Evolutionary conservation across 2,888 invertebrate species (phyloP).

Genomic region (Drosophila borborema): DNA sequence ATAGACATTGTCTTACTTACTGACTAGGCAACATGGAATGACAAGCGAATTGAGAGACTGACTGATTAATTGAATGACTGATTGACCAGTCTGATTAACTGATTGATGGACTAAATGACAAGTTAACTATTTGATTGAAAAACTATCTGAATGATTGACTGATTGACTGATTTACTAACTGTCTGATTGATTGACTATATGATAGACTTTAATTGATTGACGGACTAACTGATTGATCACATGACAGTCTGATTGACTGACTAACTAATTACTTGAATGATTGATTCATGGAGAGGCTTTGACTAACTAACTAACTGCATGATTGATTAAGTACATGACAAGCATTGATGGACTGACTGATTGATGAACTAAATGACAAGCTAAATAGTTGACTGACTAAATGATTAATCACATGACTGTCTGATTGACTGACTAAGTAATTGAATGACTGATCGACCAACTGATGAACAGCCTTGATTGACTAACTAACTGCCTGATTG

Average conservation of each 20-base stretch:
- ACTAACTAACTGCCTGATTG: constrained; percentile 1
- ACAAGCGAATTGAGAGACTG: too few relatives aligned
- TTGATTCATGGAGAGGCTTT: neutral
- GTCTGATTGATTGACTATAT: neutral
- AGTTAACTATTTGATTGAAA: neutral
- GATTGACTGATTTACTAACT: neutral
- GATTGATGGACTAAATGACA: constrained; percentile 1
- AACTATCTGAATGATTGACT: constrained; percentile 1
- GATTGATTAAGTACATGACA: too few relatives aligned
- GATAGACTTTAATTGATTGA: neutral
- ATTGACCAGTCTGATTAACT: neutral
- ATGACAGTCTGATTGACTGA: neutral
- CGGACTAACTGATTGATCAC: neutral
- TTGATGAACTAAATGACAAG: neutral
- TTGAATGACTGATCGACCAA: neutral
- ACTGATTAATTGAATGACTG: neutral
- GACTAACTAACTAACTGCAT: too few relatives aligned
- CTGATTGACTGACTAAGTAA: neutral
- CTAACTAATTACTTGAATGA: neutral
- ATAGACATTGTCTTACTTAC: too few relatives aligned
- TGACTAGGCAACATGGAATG: constrained; percentile 1
- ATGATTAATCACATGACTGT: neutral
- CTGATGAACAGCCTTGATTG: neutral
- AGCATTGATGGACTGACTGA: constrained; percentile 1
- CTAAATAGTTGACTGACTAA: too few relatives aligned